These are phyloP conservation scores for Drosophila cognata DNA, from an alignment of 2,888 invertebrate genomes.

Conservation along the genomic window DNA sequence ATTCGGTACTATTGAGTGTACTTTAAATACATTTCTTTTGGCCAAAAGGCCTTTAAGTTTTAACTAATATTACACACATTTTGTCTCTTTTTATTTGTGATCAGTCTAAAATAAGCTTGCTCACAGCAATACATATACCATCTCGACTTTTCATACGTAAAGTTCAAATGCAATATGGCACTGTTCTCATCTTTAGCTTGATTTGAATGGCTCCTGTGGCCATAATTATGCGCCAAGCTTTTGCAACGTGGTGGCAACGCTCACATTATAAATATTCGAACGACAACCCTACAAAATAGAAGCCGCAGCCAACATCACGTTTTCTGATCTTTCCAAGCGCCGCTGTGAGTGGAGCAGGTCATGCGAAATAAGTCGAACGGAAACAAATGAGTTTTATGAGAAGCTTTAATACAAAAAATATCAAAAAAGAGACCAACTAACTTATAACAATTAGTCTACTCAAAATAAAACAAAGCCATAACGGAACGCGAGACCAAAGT, in stretches of 20 bases:
- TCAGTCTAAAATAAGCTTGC: background rate
- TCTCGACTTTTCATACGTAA: slow-evolving; percentile 28
- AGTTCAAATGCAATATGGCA: slow-evolving; percentile 36
- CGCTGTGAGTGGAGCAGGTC: slow-evolving; percentile 74
- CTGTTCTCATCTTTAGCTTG: background rate
- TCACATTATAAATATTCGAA: background rate
- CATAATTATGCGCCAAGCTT: background rate
- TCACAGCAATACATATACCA: background rate
- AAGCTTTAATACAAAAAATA: slow-evolving; percentile 23
- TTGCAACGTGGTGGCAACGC: slow-evolving; percentile 34
- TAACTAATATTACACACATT: background rate
- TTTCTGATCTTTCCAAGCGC: slow-evolving; percentile 64
- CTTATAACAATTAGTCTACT: slow-evolving; percentile 12
- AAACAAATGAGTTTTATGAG: slow-evolving; percentile 53
- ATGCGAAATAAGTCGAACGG: slow-evolving; percentile 65
- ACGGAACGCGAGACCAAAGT: slow-evolving; percentile 21
- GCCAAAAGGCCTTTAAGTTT: background rate
- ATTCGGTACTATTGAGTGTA: no score
- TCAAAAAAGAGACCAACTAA: slow-evolving; percentile 16
- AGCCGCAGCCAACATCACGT: slow-evolving; percentile 63
- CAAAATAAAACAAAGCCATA: slow-evolving; percentile 29
- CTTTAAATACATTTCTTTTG: background rate
- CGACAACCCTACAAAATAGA: slow-evolving; percentile 51
- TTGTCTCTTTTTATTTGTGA: background rate
- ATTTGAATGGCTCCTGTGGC: background rate